Base-by-base conservation (phyloP, 2,797 vertebrate species). In the Onychomys arenicola region DNA sequence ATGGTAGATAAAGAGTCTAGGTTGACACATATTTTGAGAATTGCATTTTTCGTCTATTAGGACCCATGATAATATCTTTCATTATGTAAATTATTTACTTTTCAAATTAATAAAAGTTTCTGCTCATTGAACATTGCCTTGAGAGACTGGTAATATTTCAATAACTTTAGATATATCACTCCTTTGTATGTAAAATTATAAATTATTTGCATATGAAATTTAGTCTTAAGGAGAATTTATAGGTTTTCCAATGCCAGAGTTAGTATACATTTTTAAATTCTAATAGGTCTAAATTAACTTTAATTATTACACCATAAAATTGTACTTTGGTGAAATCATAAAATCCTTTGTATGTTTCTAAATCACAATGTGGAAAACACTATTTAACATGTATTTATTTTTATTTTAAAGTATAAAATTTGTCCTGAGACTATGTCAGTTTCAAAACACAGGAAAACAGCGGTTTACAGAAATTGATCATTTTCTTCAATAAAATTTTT, bases 121-220 rank as follows among this genome's bases (percentile, higher is more conserved):
- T n/a, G 46, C 55, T 34, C n/a, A 59, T 29, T 75, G 13, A 89
- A 8, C 13, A 37, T 89, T 92, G 4, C 25, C 65, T 9, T 49
- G n/a, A 61, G n/a, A 13, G 61, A 8, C n/a, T 90, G 52, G 59
- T 34, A 71, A 40, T 52, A 7, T 52, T 94, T 93, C 37, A 88
- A 86, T 40, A 91, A 29, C 3, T 95, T 93, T 81, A 77, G 37
- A 71, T 0, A 25, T 6, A 85, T 88, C 7, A 93, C 19, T 88
- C 86, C 80, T 67, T 95, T 92, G n/a, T 89, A 63, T 92, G 46
- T 37, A 81, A 94, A 94, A 93, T 81, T 89, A 65, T 12, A 83
- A 69, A 25, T 8, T 34, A 83, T 77, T 97, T 92, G 9, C 19
- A 92, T 82, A 40, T 85, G 46, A 95, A 49, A 88, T 61, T 93